A percentile compares a stretch with the other conserved stretches of the same genome.
These are phyloP conservation scores for Plebejus anna DNA, from an alignment of 2,888 invertebrate genomes.

Conservation along the genomic window DNA sequence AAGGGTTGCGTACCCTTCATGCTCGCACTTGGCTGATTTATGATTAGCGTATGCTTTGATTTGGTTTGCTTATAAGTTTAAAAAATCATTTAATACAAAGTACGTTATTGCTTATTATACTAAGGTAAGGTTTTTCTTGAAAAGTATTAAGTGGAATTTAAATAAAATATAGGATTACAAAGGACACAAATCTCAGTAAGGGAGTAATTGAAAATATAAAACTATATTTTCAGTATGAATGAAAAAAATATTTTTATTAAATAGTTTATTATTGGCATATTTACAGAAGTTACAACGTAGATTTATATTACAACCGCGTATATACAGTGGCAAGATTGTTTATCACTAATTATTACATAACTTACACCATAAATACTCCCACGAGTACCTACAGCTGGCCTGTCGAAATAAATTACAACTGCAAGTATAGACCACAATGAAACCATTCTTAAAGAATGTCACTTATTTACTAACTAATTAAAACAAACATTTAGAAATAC, in stretches of 20 bases:
- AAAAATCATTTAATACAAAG: too few species aligned
- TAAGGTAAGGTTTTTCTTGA: too few species aligned
- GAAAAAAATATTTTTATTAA: too few species aligned
- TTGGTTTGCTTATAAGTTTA: too few species aligned
- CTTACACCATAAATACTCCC: not conserved
- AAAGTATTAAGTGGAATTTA: too few species aligned
- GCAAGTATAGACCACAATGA: not conserved
- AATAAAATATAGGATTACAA: too few species aligned
- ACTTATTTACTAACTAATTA: not conserved
- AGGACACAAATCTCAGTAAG: too few species aligned
- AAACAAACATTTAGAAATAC: not conserved
- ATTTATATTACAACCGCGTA: constrained; percentile 27
- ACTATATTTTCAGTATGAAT: not conserved
- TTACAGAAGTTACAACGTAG: constrained; percentile 10
- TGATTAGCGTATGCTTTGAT: too few species aligned
- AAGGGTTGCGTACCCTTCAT: too few species aligned
- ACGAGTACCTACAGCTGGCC: not conserved
- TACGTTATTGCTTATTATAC: too few species aligned
- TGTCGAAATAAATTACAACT: constrained; percentile 18
- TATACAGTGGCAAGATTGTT: constrained; percentile 30
- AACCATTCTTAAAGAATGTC: not conserved
- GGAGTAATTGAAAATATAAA: not conserved
- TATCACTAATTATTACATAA: constrained; percentile 21
- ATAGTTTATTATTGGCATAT: constrained; percentile 10
- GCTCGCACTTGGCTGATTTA: too few species aligned